Evolutionary conservation across 2,797 vertebrate species (phyloP), one percentile per base, ranked within the genome.

Genomic region (Micrastur ruficollis): DNA sequence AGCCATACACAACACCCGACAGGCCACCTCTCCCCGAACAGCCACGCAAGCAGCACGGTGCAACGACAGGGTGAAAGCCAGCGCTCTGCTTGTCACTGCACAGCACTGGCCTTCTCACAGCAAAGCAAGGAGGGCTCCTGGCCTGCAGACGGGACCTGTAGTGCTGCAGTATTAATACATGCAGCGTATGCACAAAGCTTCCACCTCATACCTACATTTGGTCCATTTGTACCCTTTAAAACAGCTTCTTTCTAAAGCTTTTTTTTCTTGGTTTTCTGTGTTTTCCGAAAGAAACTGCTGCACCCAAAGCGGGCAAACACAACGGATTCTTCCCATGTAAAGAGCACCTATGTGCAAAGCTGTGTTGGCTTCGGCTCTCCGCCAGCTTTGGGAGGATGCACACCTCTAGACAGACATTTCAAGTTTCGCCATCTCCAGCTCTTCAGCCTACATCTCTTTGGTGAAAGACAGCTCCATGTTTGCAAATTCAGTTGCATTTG

Each of bases 271-370:
- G 27, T 17, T 84, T 82, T 74, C 31, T 71, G 40, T n/a, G 71
- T 65, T 80, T 76, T 55, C 21, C 15, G 26, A 52, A 55, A 70
- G 70, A 81, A 25, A 8, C 21, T 8, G 5, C 40, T 76, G 56
- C 4, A 0, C 53, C 27, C 47, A 50, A 71, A 44, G 59, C 0
- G 0, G 12, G n/a, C 20, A 67, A 85, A 56, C 0, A 0, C 17
- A 84, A 67, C n/a, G 49, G 21, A 29, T 52, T 91, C 58, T 58
- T 79, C 49, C 31, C 67, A 12, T 0, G 0, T 14, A 19, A 79
- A 76, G 25, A 73, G 46, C 36, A 65, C 16, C 40, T 50, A 42
- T 1, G 1, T 52, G 44, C 59, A 74, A 70, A 90, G 62, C 49
- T 61, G 42, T 4, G 1, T 34, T 70, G 76, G 42, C 38, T 71